Conservation (phyloP, 2,113 vertebrate genomes). For the Enhydra lutris region DNA sequence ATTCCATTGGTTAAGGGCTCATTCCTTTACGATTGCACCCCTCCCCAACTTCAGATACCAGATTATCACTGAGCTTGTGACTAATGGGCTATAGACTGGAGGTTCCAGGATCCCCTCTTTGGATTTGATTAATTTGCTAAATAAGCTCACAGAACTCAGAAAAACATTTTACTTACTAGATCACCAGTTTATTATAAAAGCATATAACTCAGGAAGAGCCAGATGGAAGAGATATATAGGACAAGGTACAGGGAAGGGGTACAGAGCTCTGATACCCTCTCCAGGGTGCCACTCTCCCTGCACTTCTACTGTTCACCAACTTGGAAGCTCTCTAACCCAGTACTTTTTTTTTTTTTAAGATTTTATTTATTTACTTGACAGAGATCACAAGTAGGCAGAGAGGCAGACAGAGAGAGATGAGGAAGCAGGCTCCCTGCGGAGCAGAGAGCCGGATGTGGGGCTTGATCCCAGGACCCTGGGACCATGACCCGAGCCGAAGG, state of each 20-base stretch:
- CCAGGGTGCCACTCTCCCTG: background rate
- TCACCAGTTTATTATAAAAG: background rate
- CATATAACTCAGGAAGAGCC: background rate
- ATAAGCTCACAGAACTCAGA: background rate
- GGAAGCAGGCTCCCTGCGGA: too few relatives aligned
- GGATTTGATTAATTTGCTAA: background rate
- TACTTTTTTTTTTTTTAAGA: background rate
- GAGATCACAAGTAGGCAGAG: too few relatives aligned
- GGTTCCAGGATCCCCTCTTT: background rate
- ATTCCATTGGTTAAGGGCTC: background rate
- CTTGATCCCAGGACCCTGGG: too few relatives aligned
- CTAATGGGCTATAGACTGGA: background rate
- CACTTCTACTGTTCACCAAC: background rate
- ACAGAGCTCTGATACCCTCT: background rate
- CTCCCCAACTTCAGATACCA: background rate
- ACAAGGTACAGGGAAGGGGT: background rate
- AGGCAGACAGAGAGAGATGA: too few relatives aligned
- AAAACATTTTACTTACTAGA: background rate
- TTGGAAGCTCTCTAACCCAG: background rate
- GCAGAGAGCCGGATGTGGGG: too few relatives aligned
- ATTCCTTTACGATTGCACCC: background rate
- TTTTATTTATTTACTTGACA: too few relatives aligned
- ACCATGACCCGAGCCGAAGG: too few relatives aligned
- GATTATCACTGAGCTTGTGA: background rate
- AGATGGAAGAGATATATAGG: background rate